phyloP scores from a whole-genome alignment of 2,888 invertebrate genomes.

The Folsomia manolachei region DNA sequence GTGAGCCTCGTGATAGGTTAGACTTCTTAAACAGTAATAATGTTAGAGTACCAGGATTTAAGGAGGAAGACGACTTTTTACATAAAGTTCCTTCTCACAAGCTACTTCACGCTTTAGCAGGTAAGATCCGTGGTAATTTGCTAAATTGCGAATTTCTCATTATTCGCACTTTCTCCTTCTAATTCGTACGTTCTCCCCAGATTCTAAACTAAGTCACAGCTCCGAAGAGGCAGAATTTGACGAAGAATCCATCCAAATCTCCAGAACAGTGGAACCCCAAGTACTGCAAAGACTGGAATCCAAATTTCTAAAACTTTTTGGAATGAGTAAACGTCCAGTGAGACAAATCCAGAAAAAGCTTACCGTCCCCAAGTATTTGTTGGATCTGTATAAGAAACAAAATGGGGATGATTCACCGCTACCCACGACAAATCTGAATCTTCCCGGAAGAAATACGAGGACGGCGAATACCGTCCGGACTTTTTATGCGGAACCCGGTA shows the following conservation, averaged over 20 bases:
- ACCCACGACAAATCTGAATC: slow-evolving; percentile 66
- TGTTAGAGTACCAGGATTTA: neutral
- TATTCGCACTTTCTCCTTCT: neutral
- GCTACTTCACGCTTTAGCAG: neutral
- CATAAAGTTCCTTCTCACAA: neutral
- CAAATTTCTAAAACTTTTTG: slow-evolving; percentile 48
- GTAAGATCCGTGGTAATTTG: neutral
- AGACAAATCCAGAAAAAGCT: slow-evolving; percentile 28
- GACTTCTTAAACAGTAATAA: neutral
- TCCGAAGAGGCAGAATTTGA: slow-evolving; percentile 16
- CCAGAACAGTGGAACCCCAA: slow-evolving; percentile 45
- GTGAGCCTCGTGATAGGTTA: neutral
- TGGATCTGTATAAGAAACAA: slow-evolving; percentile 71
- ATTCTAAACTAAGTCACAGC: slow-evolving; percentile 14
- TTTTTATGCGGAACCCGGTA: slow-evolving; percentile 71
- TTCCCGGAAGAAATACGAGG: slow-evolving; percentile 66
- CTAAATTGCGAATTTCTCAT: neutral
- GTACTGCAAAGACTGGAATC: slow-evolving; percentile 48
- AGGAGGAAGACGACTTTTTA: neutral
- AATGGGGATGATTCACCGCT: slow-evolving; percentile 61
- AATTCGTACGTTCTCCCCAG: slow-evolving; percentile 2
- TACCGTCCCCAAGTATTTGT: slow-evolving; percentile 48
- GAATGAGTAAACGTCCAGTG: slow-evolving; percentile 46
- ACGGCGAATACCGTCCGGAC: slow-evolving; percentile 82
- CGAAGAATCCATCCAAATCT: slow-evolving; percentile 27